A percentile compares a stretch with the other conserved stretches of the same genome.
Evolutionary conservation across 2,888 invertebrate species (phyloP).

Genomic region (Ophion costatus): DNA sequence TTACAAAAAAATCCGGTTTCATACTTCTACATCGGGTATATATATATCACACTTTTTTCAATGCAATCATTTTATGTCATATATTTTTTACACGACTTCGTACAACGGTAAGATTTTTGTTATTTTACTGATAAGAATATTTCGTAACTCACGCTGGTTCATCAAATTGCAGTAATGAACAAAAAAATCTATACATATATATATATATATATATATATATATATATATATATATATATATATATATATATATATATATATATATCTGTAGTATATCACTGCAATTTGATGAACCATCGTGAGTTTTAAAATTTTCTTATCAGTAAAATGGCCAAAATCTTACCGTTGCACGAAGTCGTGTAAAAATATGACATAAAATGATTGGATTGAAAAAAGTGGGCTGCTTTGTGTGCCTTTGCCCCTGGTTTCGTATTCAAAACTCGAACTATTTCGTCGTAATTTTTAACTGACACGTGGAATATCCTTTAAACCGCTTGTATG

Average conservation of each 20-base stretch:
- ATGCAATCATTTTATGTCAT: too few species aligned
- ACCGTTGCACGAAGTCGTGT: background rate
- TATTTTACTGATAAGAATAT: slow-evolving; percentile 1
- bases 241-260: too few species aligned
- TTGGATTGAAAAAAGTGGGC: background rate
- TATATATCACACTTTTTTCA: background rate
- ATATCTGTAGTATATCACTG: too few species aligned
- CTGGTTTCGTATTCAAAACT: background rate
- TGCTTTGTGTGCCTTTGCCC: too few species aligned
- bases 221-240: too few species aligned
- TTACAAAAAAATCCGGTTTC: too few species aligned
- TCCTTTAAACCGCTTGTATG: background rate
- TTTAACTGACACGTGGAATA: background rate
- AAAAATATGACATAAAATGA: background rate
- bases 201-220: too few species aligned
- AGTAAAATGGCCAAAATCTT: background rate
- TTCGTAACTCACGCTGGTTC: slow-evolving; percentile 3
- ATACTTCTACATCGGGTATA: too few species aligned
- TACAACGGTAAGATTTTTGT: background rate
- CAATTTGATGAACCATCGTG: slow-evolving; percentile 5
- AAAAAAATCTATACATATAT: too few species aligned
- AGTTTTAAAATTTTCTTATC: slow-evolving; percentile 6
- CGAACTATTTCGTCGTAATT: background rate
- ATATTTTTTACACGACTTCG: background rate
- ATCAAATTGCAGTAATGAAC: too few species aligned